phyloP scores from a whole-genome alignment of 2,797 vertebrate species.

The Sciurus carolinensis region DNA sequence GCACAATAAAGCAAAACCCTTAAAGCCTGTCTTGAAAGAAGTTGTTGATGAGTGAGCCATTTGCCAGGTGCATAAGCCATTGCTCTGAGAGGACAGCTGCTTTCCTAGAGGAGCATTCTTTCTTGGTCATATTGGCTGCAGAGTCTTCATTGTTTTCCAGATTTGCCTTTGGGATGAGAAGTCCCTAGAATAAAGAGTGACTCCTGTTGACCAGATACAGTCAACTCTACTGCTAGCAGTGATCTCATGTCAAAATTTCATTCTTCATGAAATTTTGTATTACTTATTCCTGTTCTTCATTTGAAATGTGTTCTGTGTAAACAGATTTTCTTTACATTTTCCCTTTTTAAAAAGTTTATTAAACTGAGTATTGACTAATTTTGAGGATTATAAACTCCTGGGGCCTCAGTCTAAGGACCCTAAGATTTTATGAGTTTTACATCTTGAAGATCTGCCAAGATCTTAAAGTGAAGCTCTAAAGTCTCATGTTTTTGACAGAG shows the following conservation, averaged over 20 bases:
- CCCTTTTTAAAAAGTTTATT: too few species aligned
- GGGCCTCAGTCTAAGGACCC: too few species aligned
- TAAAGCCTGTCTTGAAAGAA: neutral
- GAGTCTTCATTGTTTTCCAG: neutral
- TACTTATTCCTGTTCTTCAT: neutral
- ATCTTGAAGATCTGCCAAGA: too few species aligned
- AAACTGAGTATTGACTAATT: too few species aligned
- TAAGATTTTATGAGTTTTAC: too few species aligned
- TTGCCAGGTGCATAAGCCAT: neutral
- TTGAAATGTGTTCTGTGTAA: too few species aligned
- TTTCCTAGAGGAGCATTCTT: neutral
- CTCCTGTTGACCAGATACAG: neutral
- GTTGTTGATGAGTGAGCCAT: neutral
- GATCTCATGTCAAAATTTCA: neutral
- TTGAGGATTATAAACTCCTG: too few species aligned
- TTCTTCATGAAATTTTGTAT: neutral
- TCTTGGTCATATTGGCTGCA: neutral
- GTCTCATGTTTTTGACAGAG: too few species aligned
- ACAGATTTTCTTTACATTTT: too few species aligned
- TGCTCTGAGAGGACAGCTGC: neutral
- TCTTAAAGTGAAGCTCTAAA: too few species aligned
- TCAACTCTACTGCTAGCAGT: neutral
- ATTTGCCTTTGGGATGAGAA: neutral
- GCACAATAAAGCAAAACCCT: neutral
- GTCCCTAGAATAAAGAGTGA: neutral